Base-by-base conservation (phyloP, 2,888 invertebrate species). In the Trichopoda pennipes region DNA sequence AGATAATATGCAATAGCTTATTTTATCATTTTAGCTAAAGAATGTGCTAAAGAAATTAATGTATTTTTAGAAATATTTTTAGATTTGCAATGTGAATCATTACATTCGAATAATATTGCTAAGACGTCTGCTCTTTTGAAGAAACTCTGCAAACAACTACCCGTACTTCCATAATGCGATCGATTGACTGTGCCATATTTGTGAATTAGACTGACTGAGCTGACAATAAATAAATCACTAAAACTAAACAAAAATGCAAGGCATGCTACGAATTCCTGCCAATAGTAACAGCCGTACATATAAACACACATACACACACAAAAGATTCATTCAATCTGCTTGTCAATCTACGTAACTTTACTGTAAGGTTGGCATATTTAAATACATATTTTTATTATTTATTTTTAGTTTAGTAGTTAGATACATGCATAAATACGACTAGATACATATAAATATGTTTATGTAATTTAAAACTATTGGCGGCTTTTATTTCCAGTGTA, bases 401-500 rank as follows among this genome's bases (percentile, higher is more conserved):
- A 14, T 47, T 69, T 49, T 51, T 58, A 14, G 53, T 60, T 58
- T 7, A 49, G 44, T 49, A 49, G 47, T 49, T 49, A 55, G 12
- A 38, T 12, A 9, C 16, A 49, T 8, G 38, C 9, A 42, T 0
- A 58, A 6, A 16, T 3, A 55, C 10, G 7, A 7, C 21, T 2
- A 63, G 12, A 14, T 14, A 44, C 2, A 17, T 3, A 21, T 7
- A 19, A 4, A n/a, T 35, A 23, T 32, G 16, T 35, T 16, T 32
- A 47, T 2, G 69, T 61, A 77, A 69, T 63, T 77, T 47, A 55
- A 74, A 78, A 77, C 69, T 69, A 70, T 82, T 81, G 78, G 63
- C 78, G 78, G 81, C 74, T 75, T 78, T 32, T 70, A 55, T 79
- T 82, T 68, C 19, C 66, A 79, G 51, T 66, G 55, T 72, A 78